Conservation (phyloP, 2,797 vertebrate species). For the Propithecus perrieri region DNA sequence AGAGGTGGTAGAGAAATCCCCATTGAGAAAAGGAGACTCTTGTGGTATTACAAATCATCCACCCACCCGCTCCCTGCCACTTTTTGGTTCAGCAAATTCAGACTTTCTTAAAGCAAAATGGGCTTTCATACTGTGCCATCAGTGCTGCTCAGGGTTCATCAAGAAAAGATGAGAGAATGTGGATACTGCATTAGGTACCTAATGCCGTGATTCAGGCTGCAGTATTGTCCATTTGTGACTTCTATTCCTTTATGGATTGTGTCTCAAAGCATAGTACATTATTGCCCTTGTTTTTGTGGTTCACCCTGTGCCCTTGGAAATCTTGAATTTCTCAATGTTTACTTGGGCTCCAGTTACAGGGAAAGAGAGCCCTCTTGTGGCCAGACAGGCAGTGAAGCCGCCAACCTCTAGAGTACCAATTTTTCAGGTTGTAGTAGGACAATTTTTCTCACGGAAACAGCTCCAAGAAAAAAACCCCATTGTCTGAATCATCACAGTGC, state of each 20-base stretch:
- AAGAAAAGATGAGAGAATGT: neutral
- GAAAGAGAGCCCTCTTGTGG: conserved; percentile 75
- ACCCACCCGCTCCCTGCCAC: neutral
- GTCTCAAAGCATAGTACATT: neutral
- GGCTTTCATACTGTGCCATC: neutral
- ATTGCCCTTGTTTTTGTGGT: neutral
- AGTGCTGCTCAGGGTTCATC: neutral
- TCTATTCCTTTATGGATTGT: neutral
- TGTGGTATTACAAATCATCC: neutral
- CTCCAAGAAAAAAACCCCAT: neutral
- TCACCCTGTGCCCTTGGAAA: conserved; percentile 40
- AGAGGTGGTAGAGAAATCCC: neutral
- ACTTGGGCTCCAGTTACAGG: neutral
- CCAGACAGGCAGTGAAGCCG: neutral
- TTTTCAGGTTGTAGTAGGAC: neutral
- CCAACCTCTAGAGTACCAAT: neutral
- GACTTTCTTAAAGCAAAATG: neutral
- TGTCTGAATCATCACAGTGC: neutral
- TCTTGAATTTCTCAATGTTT: neutral
- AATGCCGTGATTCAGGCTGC: neutral
- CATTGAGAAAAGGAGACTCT: neutral
- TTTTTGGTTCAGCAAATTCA: neutral
- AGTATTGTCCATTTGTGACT: neutral
- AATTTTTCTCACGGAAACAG: neutral
- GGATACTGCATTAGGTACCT: neutral